phyloP scores from a whole-genome alignment of 1,140 invertebrate genomes.

The Leguminivora glycinivorella region DNA sequence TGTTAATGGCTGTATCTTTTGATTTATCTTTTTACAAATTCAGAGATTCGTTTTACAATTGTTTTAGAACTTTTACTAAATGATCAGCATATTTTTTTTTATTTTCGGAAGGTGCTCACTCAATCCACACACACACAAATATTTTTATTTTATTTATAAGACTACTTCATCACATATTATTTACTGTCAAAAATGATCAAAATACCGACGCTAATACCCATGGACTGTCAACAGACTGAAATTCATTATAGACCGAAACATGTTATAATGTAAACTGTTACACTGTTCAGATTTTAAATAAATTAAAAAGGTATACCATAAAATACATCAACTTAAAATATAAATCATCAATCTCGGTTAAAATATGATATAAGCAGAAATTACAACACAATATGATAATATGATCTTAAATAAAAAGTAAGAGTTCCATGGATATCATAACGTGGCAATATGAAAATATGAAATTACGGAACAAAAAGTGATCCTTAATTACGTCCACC shows the following conservation, averaged over 20 bases:
- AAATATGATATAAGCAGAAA: not conserved
- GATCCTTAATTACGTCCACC: constrained; percentile 53
- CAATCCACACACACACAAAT: too few relatives aligned
- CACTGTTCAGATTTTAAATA: not conserved
- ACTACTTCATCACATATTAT: constrained; percentile 68
- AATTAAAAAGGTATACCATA: not conserved
- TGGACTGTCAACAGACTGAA: constrained; percentile 1
- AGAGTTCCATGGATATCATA: constrained; percentile 2
- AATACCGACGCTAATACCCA: constrained; percentile 45
- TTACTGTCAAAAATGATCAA: constrained; percentile 56
- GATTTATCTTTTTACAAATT: too few relatives aligned
- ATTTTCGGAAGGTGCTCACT: too few relatives aligned
- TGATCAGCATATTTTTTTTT: too few relatives aligned
- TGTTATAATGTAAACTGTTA: not conserved
- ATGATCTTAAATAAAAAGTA: not conserved
- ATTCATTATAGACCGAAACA: not conserved
- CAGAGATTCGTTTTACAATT: too few relatives aligned
- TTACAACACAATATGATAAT: not conserved
- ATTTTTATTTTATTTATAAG: constrained; percentile 71
- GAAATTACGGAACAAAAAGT: constrained; percentile 17
- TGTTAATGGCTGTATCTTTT: too few relatives aligned
- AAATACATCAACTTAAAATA: constrained; percentile 4
- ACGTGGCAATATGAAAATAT: not conserved
- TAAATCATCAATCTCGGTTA: constrained; percentile 6
- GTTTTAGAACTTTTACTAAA: too few relatives aligned